phyloP scores from a whole-genome alignment of 2,797 vertebrate species.

The Tapera naevia region DNA sequence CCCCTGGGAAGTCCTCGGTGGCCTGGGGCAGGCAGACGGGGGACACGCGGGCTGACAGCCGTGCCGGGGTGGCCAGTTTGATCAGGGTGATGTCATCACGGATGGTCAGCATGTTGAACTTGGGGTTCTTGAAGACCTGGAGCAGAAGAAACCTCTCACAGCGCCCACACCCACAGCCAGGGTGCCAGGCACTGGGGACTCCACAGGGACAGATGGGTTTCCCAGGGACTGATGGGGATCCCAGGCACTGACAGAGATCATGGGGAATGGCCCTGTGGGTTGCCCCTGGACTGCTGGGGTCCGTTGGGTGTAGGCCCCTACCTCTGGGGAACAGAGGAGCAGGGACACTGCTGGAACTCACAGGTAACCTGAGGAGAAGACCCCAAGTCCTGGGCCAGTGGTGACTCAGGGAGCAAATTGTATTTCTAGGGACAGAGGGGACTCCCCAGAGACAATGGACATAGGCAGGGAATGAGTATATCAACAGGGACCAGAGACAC shows the following conservation, averaged over 20 bases:
- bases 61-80: constrained; percentile 74
- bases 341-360: too few relatives aligned
- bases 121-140: constrained; percentile 85
- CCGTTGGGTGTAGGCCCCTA: not conserved
- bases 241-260: too few relatives aligned
- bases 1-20: not conserved
- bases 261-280: not conserved
- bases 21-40: constrained; percentile 66
- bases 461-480: too few relatives aligned
- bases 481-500: too few relatives aligned
- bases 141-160: not conserved
- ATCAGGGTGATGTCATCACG: constrained; percentile 85
- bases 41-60: not conserved
- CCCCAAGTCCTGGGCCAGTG: too few relatives aligned
- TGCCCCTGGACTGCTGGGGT: too few relatives aligned
- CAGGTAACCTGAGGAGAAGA: not conserved
- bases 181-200: accelerated
- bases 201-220: accelerated
- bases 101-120: constrained; percentile 76
- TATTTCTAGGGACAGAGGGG: too few relatives aligned
- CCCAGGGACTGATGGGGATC: not conserved
- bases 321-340: not conserved
- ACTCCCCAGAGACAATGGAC: too few relatives aligned
- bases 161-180: not conserved
- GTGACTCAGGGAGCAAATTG: too few relatives aligned